Percentiles rank a stretch among this genome's conserved stretches.
Conservation (phyloP, 2,797 vertebrate species). For the Myiotriccus ornatus region DNA sequence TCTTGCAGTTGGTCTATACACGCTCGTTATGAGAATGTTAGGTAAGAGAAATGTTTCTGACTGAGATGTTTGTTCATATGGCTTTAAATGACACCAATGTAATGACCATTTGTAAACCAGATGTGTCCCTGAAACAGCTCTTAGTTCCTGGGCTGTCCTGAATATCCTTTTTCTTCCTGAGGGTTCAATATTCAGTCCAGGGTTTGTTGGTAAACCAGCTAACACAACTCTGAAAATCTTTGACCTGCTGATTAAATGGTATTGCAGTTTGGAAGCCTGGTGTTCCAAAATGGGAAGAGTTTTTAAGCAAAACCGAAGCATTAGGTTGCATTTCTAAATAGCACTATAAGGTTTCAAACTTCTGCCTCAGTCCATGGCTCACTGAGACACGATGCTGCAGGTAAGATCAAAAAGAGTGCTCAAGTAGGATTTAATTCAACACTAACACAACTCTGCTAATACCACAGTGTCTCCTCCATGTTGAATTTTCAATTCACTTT, state of each 20-base stretch:
- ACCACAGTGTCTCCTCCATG: not conserved
- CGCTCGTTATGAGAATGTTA: slow-evolving; percentile 77
- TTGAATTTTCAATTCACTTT: not conserved
- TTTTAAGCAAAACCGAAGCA: not conserved
- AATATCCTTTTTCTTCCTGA: not conserved
- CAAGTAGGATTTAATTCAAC: not conserved
- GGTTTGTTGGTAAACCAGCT: not conserved
- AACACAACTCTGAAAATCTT: not conserved
- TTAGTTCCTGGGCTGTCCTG: not conserved
- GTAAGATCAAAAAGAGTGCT: not conserved
- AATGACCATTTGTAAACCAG: not conserved
- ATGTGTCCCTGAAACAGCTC: not conserved
- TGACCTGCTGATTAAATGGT: not conserved
- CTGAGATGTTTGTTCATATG: not conserved
- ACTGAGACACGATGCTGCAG: not conserved
- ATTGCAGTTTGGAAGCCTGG: not conserved
- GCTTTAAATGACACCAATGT: not conserved
- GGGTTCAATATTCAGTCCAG: not conserved
- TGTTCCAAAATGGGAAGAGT: not conserved
- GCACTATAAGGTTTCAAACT: not conserved
- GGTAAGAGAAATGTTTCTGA: slow-evolving; percentile 75
- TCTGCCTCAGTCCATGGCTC: not conserved
- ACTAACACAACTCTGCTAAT: not conserved
- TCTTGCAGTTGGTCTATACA: slow-evolving; percentile 84
- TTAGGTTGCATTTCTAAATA: not conserved